Base-by-base conservation (phyloP, 2,113 vertebrate species). In the Agelaius phoeniceus region DNA sequence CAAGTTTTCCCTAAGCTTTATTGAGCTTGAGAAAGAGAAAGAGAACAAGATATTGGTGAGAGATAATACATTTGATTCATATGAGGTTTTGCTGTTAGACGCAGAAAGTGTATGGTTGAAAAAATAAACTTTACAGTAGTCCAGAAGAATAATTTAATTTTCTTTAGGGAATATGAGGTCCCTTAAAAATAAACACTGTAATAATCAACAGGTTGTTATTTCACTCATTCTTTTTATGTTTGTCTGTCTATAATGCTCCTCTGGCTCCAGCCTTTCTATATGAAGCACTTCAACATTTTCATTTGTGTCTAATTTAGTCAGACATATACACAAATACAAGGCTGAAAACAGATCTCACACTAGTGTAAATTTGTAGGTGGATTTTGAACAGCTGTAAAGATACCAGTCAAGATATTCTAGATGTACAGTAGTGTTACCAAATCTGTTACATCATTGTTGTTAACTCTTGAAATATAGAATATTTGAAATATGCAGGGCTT, bases 301-400 rank as follows among this genome's bases (percentile, higher is more conserved):
- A 44, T 91, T 93, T 89, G 72, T 86, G 65, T 78, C 90, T 95
- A 96, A 96, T 95, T 96, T 96, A 96, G 93, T 79, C 95, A 91
- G 85, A 83, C 55, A 44, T 51, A 94, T 33, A 90, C 65, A 94
- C 35, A 96, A 93, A 88, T 83, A 87, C 62, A 51, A 68, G 72
- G 77, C 85, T 96, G 85, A 96, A 95, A 77, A 92, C 83, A 89
- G 88, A 87, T 96, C 73, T 93, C 74, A 93, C 87, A 81, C 22
- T 61, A 62, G 93, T 81, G 75, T 95, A 96, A 93, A 96, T 95
- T 84, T 90, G 65, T 85, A 63, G 72, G 75, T 84, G 86, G 79
- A 93, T 93, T 80, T 95, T 39, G 87, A 96, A 83, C 82, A 97
- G 92, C 90, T 96, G 93, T 92, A 93, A 72, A 84, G 90, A 84